Evolutionary conservation across 2,797 vertebrate genomes (phyloP).

Genomic region (Ptychobarbus kaznakovi): DNA sequence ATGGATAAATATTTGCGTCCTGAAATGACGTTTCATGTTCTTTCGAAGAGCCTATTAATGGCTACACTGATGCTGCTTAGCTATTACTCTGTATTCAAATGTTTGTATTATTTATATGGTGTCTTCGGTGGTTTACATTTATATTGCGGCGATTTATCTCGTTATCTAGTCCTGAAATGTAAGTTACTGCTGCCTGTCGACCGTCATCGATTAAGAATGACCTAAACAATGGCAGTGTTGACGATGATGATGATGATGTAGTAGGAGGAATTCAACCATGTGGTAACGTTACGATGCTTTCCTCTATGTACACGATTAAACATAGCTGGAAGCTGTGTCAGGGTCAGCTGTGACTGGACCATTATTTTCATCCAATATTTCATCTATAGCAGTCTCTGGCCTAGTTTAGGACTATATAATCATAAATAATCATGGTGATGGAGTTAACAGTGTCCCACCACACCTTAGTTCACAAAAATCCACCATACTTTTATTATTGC

Average conservation of each 20-base stretch:
- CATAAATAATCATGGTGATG: neutral
- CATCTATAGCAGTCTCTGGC: neutral
- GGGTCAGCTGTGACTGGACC: neutral
- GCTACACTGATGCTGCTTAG: neutral
- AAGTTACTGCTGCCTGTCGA: neutral
- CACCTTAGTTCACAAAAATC: constrained; percentile 10
- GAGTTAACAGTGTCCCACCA: neutral
- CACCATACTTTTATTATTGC: neutral
- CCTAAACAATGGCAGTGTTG: neutral
- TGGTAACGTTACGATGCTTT: neutral
- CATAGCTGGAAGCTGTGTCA: neutral
- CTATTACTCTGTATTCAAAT: neutral
- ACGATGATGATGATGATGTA: neutral
- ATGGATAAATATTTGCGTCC: neutral
- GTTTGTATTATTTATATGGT: neutral
- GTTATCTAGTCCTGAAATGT: neutral
- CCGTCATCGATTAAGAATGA: neutral
- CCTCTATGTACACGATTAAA: neutral
- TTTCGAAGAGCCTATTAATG: neutral
- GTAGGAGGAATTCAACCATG: neutral
- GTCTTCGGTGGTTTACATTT: neutral
- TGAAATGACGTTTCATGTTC: neutral
- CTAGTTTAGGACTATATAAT: neutral
- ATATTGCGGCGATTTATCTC: neutral
- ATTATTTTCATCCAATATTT: neutral